A percentile compares a stretch with the other conserved stretches of the same genome.
These are phyloP conservation scores for Drepana falcataria DNA, from an alignment of 2,888 invertebrate species.

Conservation along the genomic window DNA sequence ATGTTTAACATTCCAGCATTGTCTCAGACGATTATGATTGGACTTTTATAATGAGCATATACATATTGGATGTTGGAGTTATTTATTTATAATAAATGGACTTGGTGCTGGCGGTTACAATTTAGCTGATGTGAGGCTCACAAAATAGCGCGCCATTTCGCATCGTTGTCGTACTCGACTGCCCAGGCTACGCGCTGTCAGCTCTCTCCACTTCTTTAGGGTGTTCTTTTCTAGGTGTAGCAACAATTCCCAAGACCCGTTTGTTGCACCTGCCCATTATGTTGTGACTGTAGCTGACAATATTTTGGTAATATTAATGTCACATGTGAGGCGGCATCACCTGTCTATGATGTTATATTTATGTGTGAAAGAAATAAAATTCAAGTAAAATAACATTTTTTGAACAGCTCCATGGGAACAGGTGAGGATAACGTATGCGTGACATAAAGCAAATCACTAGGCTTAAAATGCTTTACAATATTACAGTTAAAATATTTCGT, in stretches of 20 bases:
- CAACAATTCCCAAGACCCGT: constrained; percentile 56
- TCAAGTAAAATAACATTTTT: constrained; percentile 74
- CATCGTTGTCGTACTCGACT: constrained; percentile 34
- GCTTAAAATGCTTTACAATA: constrained; percentile 44
- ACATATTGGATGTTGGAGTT: constrained; percentile 65
- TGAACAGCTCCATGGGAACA: constrained; percentile 76
- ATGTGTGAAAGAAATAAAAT: constrained; percentile 72
- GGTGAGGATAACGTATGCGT: constrained; percentile 75
- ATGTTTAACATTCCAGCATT: constrained; percentile 78
- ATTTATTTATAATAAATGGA: constrained; percentile 67
- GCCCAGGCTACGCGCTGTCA: constrained; percentile 34
- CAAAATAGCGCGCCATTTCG: constrained; percentile 34
- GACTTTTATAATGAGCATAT: constrained; percentile 69
- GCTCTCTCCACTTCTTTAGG: constrained; percentile 66
- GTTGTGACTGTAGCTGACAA: constrained; percentile 65
- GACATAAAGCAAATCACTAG: constrained; percentile 56
- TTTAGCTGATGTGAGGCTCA: constrained; percentile 63
- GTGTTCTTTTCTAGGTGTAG: constrained; percentile 77
- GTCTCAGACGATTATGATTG: constrained; percentile 68
- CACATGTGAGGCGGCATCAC: constrained; percentile 70
- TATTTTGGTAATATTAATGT: constrained; percentile 71
- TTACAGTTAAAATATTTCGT: constrained; percentile 38
- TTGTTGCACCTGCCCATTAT: constrained; percentile 51
- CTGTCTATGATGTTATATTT: constrained; percentile 72
- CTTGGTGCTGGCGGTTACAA: constrained; percentile 52